Evolutionary conservation across 2,113 vertebrate species (phyloP).

Genomic region (Phaetusa simplex): DNA sequence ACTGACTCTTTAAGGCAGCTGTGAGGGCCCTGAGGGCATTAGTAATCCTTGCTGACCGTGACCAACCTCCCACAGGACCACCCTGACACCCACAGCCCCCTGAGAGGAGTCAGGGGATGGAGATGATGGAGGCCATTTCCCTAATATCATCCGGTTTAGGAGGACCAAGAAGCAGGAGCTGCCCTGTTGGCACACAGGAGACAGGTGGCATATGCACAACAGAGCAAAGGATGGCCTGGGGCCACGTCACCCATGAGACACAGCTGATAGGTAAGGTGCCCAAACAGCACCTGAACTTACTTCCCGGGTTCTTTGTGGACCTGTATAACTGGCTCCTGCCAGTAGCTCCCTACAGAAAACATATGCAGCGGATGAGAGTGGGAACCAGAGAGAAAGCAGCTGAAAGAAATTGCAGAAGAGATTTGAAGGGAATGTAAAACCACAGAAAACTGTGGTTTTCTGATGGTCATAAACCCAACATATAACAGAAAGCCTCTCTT

Average conservation of each 20-base stretch:
- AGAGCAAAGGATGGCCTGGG: neutral
- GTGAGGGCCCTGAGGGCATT: neutral
- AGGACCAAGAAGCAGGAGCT: neutral
- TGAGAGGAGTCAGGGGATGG: neutral
- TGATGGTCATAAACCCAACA: neutral
- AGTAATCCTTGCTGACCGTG: neutral
- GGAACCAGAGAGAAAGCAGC: neutral
- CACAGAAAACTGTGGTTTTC: neutral
- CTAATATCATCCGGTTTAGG: neutral
- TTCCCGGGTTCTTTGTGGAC: accelerated
- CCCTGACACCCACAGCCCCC: neutral
- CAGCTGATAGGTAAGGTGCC: neutral
- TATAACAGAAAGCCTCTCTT: neutral
- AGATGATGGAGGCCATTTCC: neutral
- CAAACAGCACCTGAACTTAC: neutral
- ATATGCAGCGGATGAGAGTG: accelerated
- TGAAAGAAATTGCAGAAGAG: neutral
- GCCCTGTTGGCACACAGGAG: neutral
- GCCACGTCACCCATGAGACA: neutral
- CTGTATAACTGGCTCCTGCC: neutral
- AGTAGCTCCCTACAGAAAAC: neutral
- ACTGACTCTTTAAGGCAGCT: neutral
- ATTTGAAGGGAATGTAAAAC: neutral
- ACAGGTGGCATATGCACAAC: neutral
- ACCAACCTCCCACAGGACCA: neutral